Evolutionary conservation across 2,888 invertebrate species (phyloP).

Genomic region (Plutella xylostella): DNA sequence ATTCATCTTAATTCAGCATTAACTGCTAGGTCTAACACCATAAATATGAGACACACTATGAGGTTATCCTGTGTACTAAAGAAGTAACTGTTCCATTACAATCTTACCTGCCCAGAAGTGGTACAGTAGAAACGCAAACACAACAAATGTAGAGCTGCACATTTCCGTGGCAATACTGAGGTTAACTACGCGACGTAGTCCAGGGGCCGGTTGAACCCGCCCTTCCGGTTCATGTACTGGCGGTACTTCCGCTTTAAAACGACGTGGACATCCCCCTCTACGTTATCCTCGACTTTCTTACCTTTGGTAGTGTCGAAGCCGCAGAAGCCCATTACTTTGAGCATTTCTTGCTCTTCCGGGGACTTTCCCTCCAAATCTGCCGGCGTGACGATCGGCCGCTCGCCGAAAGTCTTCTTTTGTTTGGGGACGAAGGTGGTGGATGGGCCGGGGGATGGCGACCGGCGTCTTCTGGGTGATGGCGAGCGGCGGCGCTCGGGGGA

Average conservation of each 20-base stretch:
- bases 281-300: constrained; percentile 94
- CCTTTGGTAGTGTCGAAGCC: constrained; percentile 97
- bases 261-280: constrained; percentile 94
- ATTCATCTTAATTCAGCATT: no score
- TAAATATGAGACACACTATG: no score
- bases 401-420: constrained; percentile 52
- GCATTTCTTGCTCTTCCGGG: constrained; percentile 94
- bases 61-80: no score
- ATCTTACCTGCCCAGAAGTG: no score
- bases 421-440: constrained; percentile 46
- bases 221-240: constrained; percentile 99
- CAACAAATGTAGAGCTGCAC: no score
- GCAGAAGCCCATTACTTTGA: constrained; percentile 97
- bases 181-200: constrained; percentile 89
- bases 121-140: no score
- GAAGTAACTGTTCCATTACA: no score
- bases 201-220: constrained; percentile 97
- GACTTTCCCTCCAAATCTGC: constrained; percentile 92
- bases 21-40: no score
- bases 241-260: constrained; percentile 96
- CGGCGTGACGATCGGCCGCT: constrained; percentile 78
- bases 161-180: background rate
- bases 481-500: constrained; percentile 50
- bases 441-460: constrained; percentile 46
- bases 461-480: constrained; percentile 36